A percentile compares a stretch with the other conserved stretches of the same genome.
Conservation (phyloP, 2,113 vertebrate species). For the Nesogale talazaci region DNA sequence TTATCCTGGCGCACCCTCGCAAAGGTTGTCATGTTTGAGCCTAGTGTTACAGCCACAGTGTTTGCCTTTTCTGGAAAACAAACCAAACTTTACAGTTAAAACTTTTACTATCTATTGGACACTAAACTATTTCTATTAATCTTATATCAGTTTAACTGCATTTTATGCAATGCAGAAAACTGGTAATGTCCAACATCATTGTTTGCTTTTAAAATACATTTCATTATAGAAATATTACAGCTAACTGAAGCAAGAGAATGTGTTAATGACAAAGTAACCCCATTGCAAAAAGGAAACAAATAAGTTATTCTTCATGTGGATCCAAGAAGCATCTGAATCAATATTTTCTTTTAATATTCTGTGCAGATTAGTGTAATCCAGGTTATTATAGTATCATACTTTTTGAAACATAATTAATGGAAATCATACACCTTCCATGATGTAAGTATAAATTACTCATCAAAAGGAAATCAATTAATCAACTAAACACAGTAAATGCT, state of each 20-base stretch:
- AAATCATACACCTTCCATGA: not conserved
- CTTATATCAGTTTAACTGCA: conserved; percentile 71
- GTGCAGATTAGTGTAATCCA: not conserved
- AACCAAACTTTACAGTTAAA: conserved; percentile 64
- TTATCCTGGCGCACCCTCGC: no score
- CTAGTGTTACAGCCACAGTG: not conserved
- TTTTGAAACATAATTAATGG: not conserved
- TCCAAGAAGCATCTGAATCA: not conserved
- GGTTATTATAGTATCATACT: not conserved
- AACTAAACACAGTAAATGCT: not conserved
- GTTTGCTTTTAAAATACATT: conserved; percentile 48
- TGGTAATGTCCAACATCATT: not conserved
- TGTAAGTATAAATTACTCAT: not conserved
- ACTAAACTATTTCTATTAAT: conserved; percentile 75
- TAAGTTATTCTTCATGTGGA: not conserved
- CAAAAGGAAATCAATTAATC: not conserved
- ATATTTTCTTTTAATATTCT: not conserved
- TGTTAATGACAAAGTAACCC: not conserved
- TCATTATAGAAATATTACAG: not conserved
- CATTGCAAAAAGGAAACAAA: not conserved
- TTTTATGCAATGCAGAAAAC: conserved; percentile 72
- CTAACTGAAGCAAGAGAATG: not conserved
- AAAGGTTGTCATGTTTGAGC: no score
- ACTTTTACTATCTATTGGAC: conserved; percentile 64
- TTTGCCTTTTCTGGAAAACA: conserved; percentile 11